Base-by-base conservation (phyloP, 2,888 invertebrate species). In the Meta bourneti region DNA sequence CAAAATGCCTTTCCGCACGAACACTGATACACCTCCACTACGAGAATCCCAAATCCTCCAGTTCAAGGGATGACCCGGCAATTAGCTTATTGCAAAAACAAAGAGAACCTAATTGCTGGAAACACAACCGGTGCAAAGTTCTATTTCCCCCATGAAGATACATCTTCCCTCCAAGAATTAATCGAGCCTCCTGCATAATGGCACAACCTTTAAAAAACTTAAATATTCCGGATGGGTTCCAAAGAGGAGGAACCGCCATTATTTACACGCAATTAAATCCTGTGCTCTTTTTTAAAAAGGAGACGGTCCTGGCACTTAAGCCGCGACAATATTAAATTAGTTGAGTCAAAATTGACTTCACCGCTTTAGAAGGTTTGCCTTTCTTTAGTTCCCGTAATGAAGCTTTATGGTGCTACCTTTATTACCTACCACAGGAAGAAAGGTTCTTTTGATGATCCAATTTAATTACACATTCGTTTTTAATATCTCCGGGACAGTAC, bases 171-270 rank as follows among this genome's bases (percentile, higher is more conserved):
- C 34, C 48, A 75, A 75, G 75, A 75, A 13, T 75, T 75, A 75
- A 75, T 75, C 49, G 75, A 75, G 9, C 16, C 2, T 49, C 13
- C 49, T 16, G 19, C 4, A 48, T 75, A 49, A 75, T 48, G 75
- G 34, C n/a, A 49, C 48, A 34, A 34, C 34, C 34, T 34, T 34
- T 75, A 75, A 75, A 75, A 71, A 75, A 75, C 75, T 75, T 75
- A 75, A 49, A 75, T 75, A 75, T 75, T 49, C 75, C n/a, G 48
- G 48, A 49, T 13, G n/a, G 48, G 11, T n/a, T 13, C 0, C 16
- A 75, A 16, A 49, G 16, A 34, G 34, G 34, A 34, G 34, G 34
- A 7, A 34, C 13, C 75, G 49, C 7, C 49, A 49, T 75, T 75
- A 16, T 49, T 48, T 49, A 48, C 49, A 49, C 49, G 49, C 48